These are phyloP conservation scores for Ephydatia muelleri DNA, from an alignment of 37 sponge, comb jelly and placozoan genomes.

Conservation along the genomic window DNA sequence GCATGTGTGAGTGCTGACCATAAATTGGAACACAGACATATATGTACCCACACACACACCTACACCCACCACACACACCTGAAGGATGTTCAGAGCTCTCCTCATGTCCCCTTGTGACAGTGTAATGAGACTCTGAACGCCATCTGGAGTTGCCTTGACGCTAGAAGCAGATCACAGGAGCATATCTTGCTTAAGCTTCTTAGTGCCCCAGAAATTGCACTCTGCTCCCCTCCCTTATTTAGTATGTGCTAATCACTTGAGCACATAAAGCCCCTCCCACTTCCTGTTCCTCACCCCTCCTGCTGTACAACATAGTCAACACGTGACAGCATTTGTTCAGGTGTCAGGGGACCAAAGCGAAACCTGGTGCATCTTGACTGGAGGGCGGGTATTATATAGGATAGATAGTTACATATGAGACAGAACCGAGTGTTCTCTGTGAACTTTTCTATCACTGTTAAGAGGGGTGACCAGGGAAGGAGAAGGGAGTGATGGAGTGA, in stretches of 20 bases:
- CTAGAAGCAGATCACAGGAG: conserved; percentile 32
- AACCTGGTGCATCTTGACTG: conserved; percentile 98
- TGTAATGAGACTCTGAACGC: conserved; percentile 81
- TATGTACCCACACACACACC: not conserved
- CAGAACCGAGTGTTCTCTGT: conserved; percentile 98
- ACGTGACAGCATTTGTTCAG: conserved; percentile 81
- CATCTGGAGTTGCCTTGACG: conserved; percentile 72
- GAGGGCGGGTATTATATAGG: conserved; percentile 96
- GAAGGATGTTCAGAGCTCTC: conserved; percentile 88
- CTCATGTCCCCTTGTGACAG: conserved; percentile 96
- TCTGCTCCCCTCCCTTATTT: not conserved
- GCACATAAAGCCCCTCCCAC: not conserved
- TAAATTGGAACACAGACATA: not conserved
- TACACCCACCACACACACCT: conserved; percentile 3
- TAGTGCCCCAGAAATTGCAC: not conserved
- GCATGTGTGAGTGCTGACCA: not conserved
- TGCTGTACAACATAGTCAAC: conserved; percentile 80
- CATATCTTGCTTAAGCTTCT: too few relatives aligned
- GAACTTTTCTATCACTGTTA: conserved; percentile 90
- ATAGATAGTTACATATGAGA: conserved; percentile 95
- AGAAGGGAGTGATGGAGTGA: not conserved
- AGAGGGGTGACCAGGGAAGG: not conserved
- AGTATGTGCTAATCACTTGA: not conserved
- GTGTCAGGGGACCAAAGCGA: conserved; percentile 90
- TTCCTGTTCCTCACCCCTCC: conserved; percentile 59